A percentile compares a stretch with the other conserved stretches of the same genome.
Conservation (phyloP, 2,888 invertebrate genomes). For the Thelaira solivaga region DNA sequence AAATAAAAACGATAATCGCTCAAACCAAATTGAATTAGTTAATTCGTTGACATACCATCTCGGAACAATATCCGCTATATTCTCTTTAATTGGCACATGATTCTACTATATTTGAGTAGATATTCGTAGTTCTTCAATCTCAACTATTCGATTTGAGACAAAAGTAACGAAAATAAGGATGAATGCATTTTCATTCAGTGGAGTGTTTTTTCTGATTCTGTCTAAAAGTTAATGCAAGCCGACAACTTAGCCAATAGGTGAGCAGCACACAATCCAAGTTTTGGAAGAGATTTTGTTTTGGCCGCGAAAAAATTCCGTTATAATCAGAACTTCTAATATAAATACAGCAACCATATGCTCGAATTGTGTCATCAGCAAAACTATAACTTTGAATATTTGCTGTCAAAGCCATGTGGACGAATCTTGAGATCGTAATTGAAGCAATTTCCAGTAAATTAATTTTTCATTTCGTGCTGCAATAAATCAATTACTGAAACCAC, state of each 20-base stretch:
- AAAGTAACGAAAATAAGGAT: background rate
- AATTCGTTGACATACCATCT: background rate
- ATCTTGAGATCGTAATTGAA: background rate
- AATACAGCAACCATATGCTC: no score
- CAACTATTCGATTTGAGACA: background rate
- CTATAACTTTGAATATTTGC: conserved; percentile 5
- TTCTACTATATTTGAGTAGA: no score
- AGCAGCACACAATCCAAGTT: no score
- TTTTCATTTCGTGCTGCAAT: conserved; percentile 6
- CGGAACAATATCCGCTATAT: background rate
- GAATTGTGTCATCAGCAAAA: conserved; percentile 17
- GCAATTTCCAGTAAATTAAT: background rate
- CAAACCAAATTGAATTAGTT: background rate
- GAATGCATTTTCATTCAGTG: background rate
- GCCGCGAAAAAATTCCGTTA: background rate
- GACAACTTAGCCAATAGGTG: background rate
- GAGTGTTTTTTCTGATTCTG: background rate
- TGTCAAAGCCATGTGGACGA: no score
- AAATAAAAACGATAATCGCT: background rate
- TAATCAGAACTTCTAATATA: conserved; percentile 4
- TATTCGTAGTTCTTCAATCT: background rate
- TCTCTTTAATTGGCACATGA: background rate
- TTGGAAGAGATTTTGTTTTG: no score
- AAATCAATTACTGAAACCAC: no score
- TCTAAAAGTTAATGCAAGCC: background rate